Evolutionary conservation across 2,113 vertebrate genomes (phyloP).

Genomic region (Excalfactoria chinensis): DNA sequence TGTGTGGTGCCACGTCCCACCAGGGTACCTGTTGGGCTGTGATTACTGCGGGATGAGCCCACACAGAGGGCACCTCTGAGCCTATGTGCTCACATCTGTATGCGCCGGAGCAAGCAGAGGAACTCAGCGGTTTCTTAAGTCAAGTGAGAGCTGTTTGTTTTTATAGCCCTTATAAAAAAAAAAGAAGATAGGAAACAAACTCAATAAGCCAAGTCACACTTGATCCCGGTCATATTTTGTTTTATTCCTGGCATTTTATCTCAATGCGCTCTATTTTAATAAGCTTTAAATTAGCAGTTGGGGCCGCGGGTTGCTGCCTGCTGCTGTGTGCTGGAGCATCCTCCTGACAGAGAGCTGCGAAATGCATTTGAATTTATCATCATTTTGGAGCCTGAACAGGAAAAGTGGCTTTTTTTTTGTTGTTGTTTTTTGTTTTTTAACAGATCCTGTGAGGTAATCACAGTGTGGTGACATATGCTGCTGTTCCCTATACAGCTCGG

Average conservation of each 20-base stretch:
- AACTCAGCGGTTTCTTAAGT: constrained; percentile 53
- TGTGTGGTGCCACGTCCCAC: background rate
- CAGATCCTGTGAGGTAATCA: constrained; percentile 52
- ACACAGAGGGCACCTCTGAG: background rate
- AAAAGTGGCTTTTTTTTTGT: background rate
- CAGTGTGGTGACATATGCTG: constrained; percentile 33
- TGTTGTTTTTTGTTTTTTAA: background rate
- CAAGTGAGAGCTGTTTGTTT: constrained; percentile 64
- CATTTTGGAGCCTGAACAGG: constrained; percentile 38
- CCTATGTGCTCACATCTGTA: background rate
- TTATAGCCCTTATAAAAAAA: constrained; percentile 59
- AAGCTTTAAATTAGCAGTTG: constrained; percentile 48
- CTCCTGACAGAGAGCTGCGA: constrained; percentile 47
- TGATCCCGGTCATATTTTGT: constrained; percentile 25
- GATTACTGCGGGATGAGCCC: background rate
- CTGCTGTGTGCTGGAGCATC: constrained; percentile 17
- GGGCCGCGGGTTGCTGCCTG: background rate
- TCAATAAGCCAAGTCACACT: constrained; percentile 67
- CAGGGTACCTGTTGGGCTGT: too few species aligned
- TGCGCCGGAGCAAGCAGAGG: constrained; percentile 26
- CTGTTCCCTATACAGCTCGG: background rate
- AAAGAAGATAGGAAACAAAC: constrained; percentile 67
- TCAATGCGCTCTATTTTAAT: constrained; percentile 41
- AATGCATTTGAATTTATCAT: constrained; percentile 35
- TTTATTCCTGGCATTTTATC: constrained; percentile 65